Evolutionary conservation across 2,113 vertebrate genomes (phyloP).

Genomic region (Malurus melanocephalus): DNA sequence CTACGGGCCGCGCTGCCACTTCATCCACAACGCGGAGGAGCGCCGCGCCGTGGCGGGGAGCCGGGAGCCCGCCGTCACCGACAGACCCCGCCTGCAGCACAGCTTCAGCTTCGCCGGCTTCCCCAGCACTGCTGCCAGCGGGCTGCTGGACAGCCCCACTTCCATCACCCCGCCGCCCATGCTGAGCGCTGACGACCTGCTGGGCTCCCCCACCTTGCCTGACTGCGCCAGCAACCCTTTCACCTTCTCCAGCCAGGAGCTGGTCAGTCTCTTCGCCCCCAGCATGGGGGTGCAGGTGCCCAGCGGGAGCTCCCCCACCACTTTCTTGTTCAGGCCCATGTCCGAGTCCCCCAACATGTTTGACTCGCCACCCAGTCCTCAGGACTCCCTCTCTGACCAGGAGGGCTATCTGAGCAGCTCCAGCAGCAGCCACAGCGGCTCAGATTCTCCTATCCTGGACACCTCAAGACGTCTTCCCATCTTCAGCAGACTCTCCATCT

Average conservation of each 20-base stretch:
- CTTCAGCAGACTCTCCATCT: conserved; percentile 99
- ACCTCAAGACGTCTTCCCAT: conserved; percentile 95
- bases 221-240: conserved; percentile 96
- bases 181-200: conserved; percentile 87
- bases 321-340: conserved; percentile 91
- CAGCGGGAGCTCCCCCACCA: conserved; percentile 79
- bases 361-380: conserved; percentile 90
- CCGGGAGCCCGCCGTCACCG: conserved; percentile 79
- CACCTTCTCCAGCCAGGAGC: conserved; percentile 98
- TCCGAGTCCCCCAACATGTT: conserved; percentile 91
- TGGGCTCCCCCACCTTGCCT: conserved; percentile 77
- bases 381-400: conserved; percentile 95
- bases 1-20: conserved; percentile 95
- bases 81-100: conserved; percentile 94
- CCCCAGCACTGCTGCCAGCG: conserved; percentile 78
- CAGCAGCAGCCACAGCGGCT: conserved; percentile 93
- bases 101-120: conserved; percentile 98
- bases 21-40: conserved; percentile 97
- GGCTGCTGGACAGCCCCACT: conserved; percentile 95
- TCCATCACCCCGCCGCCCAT: conserved; percentile 94
- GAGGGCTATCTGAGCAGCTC: conserved; percentile 98
- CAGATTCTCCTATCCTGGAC: conserved; percentile 93
- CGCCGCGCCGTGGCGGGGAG: conserved; percentile 84
- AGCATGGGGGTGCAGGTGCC: conserved; percentile 83
- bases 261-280: conserved; percentile 91